A percentile compares a stretch with the other conserved stretches of the same genome.
These are phyloP conservation scores for Muscicapa comitata DNA, from an alignment of 2,797 vertebrate species.

Conservation along the genomic window DNA sequence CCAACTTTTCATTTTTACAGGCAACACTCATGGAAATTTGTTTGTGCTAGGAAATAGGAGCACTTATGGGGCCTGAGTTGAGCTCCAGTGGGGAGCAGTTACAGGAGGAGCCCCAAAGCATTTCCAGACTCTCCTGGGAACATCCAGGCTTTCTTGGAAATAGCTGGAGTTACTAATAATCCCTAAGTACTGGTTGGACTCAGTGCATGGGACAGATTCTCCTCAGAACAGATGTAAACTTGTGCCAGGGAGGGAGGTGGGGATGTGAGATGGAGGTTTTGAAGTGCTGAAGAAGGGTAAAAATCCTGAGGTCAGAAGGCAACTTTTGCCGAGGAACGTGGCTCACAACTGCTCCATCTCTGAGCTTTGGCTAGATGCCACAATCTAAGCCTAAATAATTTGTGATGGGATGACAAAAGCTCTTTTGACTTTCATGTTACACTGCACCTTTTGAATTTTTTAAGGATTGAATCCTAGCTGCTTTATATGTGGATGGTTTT, in stretches of 20 bases:
- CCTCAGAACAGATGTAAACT: neutral
- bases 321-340: neutral
- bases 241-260: neutral
- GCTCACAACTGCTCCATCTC: neutral
- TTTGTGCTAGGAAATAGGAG: neutral
- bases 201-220: neutral
- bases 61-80: neutral
- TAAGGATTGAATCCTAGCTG: neutral
- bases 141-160: neutral
- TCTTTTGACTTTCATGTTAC: conserved; percentile 29
- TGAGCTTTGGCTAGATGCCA: neutral
- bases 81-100: neutral
- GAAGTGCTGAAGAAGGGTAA: neutral
- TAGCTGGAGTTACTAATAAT: neutral
- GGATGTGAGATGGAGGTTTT: neutral
- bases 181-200: neutral
- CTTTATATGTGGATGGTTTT: conserved; percentile 44
- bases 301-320: neutral
- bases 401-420: conserved; percentile 42
- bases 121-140: neutral
- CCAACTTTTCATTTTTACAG: neutral
- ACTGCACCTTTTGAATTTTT: conserved; percentile 53
- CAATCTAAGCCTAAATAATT: conserved; percentile 34
- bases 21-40: neutral
- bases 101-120: neutral